Percentiles rank a stretch among this genome's conserved stretches.
Evolutionary conservation across 37 sponge, comb jelly and placozoan species (phyloP).

Genomic region (Ephydatia muelleri): DNA sequence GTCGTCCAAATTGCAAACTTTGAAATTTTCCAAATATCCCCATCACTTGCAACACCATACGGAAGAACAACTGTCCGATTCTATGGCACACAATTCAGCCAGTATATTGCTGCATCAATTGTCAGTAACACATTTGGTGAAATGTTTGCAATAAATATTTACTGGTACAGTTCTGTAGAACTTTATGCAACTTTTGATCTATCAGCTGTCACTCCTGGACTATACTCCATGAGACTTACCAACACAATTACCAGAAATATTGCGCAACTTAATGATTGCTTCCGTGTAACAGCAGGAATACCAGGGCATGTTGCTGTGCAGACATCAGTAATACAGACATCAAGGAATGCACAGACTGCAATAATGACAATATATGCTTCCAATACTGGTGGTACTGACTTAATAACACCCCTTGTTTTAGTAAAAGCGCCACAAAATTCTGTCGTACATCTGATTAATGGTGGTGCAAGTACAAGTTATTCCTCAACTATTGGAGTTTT

Average conservation of each 20-base stretch:
- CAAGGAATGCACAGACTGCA: conserved; percentile 7
- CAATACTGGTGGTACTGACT: conserved; percentile 37
- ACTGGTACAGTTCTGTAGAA: conserved; percentile 38
- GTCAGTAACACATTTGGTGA: not conserved
- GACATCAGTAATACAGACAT: not conserved
- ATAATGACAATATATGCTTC: not conserved
- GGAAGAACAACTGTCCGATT: conserved; percentile 14
- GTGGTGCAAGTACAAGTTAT: not conserved
- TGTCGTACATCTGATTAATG: not conserved
- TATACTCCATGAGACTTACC: conserved; percentile 3
- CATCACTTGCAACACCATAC: conserved; percentile 9
- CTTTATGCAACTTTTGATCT: conserved; percentile 39
- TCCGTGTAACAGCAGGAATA: conserved; percentile 20
- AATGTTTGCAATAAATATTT: not conserved
- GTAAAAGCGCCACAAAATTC: not conserved
- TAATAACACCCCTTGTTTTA: not conserved
- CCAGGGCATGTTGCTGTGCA: conserved; percentile 9
- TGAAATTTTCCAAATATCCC: conserved; percentile 29
- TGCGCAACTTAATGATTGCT: conserved; percentile 4
- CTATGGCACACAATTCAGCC: conserved; percentile 28
- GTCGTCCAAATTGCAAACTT: conserved; percentile 28
- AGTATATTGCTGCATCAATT: conserved; percentile 6
- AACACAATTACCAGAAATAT: not conserved
- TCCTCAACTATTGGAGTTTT: not conserved
- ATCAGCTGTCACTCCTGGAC: conserved; percentile 1